Evolutionary conservation across 2,888 invertebrate genomes (phyloP).

Genomic region (Allolobophora icterica): DNA sequence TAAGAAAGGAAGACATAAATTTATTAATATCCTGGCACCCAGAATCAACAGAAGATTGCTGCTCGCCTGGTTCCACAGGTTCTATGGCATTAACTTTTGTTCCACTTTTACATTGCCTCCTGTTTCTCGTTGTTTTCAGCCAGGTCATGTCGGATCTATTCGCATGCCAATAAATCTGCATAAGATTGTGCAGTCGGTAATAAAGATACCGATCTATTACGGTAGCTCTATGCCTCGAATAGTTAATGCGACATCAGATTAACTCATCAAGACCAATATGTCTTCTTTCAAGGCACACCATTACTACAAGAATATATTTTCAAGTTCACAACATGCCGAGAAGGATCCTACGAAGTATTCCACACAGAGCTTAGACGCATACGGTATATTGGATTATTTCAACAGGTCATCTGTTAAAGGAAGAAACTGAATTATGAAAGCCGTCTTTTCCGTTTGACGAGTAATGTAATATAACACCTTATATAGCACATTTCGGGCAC

Average conservation of each 20-base stretch:
- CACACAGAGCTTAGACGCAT: too few species aligned
- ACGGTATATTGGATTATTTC: too few species aligned
- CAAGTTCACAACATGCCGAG: not conserved
- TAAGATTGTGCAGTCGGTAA: not conserved
- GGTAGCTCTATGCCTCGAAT: not conserved
- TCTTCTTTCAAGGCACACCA: not conserved
- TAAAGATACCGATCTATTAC: constrained; percentile 22
- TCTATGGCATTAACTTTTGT: not conserved
- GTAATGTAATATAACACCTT: too few species aligned
- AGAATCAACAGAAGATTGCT: not conserved
- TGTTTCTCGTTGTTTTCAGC: not conserved
- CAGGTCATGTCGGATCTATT: not conserved
- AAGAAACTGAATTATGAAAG: too few species aligned
- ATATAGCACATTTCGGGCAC: too few species aligned
- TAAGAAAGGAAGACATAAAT: not conserved
- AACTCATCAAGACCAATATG: not conserved
- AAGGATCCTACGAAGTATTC: too few species aligned
- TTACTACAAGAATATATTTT: constrained; percentile 7
- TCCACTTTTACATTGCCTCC: not conserved
- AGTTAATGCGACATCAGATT: not conserved
- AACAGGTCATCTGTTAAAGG: too few species aligned
- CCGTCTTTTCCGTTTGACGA: too few species aligned
- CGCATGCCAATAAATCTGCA: not conserved
- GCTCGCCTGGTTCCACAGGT: not conserved
- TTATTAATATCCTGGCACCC: not conserved